Evolutionary conservation across 2,113 vertebrate species (phyloP), one percentile per base, ranked within the genome.

Genomic region (Megaceryle torquata): DNA sequence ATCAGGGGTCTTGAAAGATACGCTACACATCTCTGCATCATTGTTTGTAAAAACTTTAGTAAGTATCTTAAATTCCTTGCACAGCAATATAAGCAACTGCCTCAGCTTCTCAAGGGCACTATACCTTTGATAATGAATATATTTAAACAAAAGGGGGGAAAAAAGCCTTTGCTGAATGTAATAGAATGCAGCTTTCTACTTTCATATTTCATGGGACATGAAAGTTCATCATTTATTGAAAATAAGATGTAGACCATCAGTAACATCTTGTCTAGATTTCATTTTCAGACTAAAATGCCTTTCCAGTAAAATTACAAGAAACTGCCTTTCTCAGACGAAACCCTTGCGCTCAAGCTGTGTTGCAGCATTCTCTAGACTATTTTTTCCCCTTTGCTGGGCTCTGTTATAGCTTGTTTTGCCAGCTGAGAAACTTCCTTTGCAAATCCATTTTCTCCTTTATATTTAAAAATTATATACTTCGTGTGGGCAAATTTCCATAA

Each of bases 161-260:
- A 50, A 25, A 15, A 1, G 2, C 43, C 95, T 95, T 94, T 89
- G 51, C 78, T 95, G 93, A 82, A 81, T 74, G 35, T 91, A 97
- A 96, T 82, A 90, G 59, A 80, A 91, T 48, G 69, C 93, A 86
- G 91, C 91, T 94, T 95, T 95, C 75, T 86, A 65, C 90, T 95
- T 97, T 78, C 90, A 90, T 92, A 89, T 95, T 96, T 95, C 91
- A 85, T 82, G 60, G 95, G 88, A 93, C 71, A 20, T 61, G 91
- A 95, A 92, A 94, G 90, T 94, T 96, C 91, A 95, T 97, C 89
- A 96, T 92, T 96, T 97, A 97, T 96, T 96, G 96, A 97, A 96
- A 97, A 86, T 94, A 85, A 95, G 93, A 84, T 80, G 54, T 91
- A 68, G 95, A 70, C 95, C 80, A 82, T 88, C 86, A 91, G 86